Base-by-base conservation (phyloP, 2,113 vertebrate genomes). In the Excalfactoria chinensis region DNA sequence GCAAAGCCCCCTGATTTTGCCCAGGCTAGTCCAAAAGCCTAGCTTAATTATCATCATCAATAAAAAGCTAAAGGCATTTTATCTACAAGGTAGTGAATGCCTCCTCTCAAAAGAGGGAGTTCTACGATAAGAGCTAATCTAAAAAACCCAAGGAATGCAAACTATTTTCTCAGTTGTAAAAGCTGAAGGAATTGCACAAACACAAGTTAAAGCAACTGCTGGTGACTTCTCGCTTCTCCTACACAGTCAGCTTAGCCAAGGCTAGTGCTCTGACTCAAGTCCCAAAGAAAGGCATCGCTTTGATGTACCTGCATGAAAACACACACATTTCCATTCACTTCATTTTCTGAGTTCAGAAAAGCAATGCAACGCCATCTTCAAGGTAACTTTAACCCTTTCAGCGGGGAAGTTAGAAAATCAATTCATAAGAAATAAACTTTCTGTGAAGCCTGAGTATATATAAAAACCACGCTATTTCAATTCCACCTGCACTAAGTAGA, bases 81-180 rank as follows among this genome's bases (percentile, higher is more conserved):
- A 93, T 95, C 94, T 93, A 88, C 87, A 91, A 89, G 93, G 90
- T 84, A 76, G 72, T 66, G 85, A 95, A 90, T 95, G 82, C 73
- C 93, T 96, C 66, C 86, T 91, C 87, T 95, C 86, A 93, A 89
- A 96, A 93, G 83, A 78, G 48, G 85, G 93, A 96, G 90, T 94
- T 93, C 91, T 93, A 77, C 58, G 95, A 96, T 96, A 96, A 97
- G 91, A 93, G 77, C 95, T 97, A 97, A 97, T 97, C 96, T 97
- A 89, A 97, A 95, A 96, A 97, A 96, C 95, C 60, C 67, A 48
- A 96, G 93, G 95, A 97, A 96, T 97, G 94, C 80, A 71, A 97
- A 93, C 68, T 91, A 97, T 97, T 97, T 93, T 96, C 84, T 89
- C 86, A 88, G 95, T 96, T 96, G 92, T 79, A 89, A 96, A 95